Evolutionary conservation across 2,888 invertebrate species (phyloP), one percentile per base, ranked within the genome.

Genomic region (Noctua comes): DNA sequence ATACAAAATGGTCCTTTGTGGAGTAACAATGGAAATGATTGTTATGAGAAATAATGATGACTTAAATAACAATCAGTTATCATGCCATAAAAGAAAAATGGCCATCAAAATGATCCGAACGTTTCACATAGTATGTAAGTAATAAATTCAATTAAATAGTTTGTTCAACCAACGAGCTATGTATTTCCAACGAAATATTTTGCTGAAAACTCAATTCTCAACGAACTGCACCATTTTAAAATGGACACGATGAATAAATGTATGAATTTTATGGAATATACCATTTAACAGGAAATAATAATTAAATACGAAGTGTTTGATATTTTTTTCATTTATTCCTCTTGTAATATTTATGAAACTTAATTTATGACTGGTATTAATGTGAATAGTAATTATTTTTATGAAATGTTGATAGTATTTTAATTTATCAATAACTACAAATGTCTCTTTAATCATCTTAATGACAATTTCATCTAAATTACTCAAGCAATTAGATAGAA

Each of bases 241-340:
- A 74, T 68, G 27, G 43, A 43, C 6, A 46, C 11, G 18, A 69
- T 27, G 0, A 83, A 73, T 79, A 54, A 75, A 51, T 59, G 18
- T 71, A 73, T 73, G n/a, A 76, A 76, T 71, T 84, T 84, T 83
- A 68, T 54, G 24, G 43, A 54, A 71, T 65, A 36, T 81, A 72
- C 85, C 71, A 80, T 82, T 72, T 73, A 54, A 62, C 48, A 40
- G 43, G 18, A 48, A 76, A 73, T 65, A 54, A 73, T 43, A 79
- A 70, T 80, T 66, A 71, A 51, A 65, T 73, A 62, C 54, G 43
- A 70, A 54, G n/a, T n/a, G 51, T 76, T 75, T 59, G 27, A 40
- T 4, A 46, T 70, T 59, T 59, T 68, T 82, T 80, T 82, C 6
- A 82, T 68, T 80, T 76, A 43, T 65, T 66, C 48, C 36, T 46